A percentile compares a stretch with the other conserved stretches of the same genome.
Evolutionary conservation across 2,888 invertebrate genomes (phyloP).

Genomic region (Caenorhabditis afra): DNA sequence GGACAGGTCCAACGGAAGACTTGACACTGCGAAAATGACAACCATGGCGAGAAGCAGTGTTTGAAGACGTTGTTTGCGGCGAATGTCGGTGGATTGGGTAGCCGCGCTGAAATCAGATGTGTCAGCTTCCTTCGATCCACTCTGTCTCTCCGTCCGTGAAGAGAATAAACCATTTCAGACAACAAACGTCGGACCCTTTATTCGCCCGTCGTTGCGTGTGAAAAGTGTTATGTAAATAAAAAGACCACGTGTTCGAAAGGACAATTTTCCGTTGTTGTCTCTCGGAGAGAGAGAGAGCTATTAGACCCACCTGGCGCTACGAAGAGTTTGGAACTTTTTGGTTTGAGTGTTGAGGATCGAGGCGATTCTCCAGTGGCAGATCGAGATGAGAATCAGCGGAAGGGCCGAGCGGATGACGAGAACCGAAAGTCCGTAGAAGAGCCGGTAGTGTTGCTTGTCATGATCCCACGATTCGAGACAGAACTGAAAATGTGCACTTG

Average conservation of each 20-base stretch:
- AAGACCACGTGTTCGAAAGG: too few relatives aligned
- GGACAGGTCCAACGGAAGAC: conserved; percentile 81
- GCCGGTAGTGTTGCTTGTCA: conserved; percentile 61
- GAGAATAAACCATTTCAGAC: too few relatives aligned
- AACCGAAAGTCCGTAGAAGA: conserved; percentile 69
- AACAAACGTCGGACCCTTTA: too few relatives aligned
- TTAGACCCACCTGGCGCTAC: conserved; percentile 55
- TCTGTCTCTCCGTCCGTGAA: not conserved
- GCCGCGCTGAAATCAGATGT: conserved; percentile 44
- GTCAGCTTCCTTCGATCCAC: not conserved
- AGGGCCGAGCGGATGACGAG: conserved; percentile 92
- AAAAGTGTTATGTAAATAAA: too few relatives aligned
- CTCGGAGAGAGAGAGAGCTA: too few relatives aligned
- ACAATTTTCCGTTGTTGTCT: too few relatives aligned
- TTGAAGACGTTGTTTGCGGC: conserved; percentile 92
- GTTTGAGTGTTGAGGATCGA: conserved; percentile 65
- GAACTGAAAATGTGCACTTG: conserved; percentile 61
- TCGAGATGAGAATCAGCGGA: conserved; percentile 92
- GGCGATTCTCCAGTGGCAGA: conserved; percentile 88
- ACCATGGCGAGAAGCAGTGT: conserved; percentile 97
- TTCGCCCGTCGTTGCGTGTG: too few relatives aligned
- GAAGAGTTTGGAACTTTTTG: conserved; percentile 59
- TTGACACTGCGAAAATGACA: conserved; percentile 92
- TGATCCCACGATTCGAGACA: conserved; percentile 72
- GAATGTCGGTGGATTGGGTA: conserved; percentile 85